Percentiles rank a stretch among this genome's conserved stretches.
phyloP scores from a whole-genome alignment of 2,888 invertebrate genomes.

The Scotopteryx bipunctaria region DNA sequence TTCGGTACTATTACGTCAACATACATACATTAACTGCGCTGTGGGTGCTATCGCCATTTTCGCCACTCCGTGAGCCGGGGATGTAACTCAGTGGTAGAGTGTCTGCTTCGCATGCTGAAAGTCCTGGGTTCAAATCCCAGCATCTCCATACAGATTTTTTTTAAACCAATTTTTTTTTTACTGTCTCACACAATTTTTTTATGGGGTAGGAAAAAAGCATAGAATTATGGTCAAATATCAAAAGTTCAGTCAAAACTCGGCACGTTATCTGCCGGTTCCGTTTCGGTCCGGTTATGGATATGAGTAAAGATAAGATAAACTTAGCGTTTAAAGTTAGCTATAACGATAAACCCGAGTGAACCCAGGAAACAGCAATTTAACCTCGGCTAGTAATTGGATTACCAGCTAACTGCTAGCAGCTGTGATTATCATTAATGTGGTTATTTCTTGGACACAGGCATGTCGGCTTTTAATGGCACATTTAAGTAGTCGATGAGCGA shows the following conservation, averaged over 20 bases:
- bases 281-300: no score
- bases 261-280: no score
- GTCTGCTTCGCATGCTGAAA: constrained; percentile 87
- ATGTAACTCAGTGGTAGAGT: constrained; percentile 84
- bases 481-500: no score
- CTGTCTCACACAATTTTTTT: background rate
- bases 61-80: constrained; percentile 48
- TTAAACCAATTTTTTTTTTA: background rate
- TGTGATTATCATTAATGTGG: constrained; percentile 22
- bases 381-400: constrained; percentile 43
- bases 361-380: constrained; percentile 44
- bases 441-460: no score
- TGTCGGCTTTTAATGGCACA: no score
- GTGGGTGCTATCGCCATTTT: no score
- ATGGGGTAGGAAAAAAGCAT: no score
- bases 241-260: no score
- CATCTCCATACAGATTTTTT: constrained; percentile 77
- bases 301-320: no score
- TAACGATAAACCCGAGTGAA: background rate
- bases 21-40: background rate
- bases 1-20: background rate
- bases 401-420: constrained; percentile 35
- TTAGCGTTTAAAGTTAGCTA: no score
- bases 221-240: no score
- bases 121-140: constrained; percentile 87